A percentile compares a stretch with the other conserved stretches of the same genome.
phyloP scores from a whole-genome alignment of 2,888 invertebrate genomes.

The Acanthosepion esculentum region DNA sequence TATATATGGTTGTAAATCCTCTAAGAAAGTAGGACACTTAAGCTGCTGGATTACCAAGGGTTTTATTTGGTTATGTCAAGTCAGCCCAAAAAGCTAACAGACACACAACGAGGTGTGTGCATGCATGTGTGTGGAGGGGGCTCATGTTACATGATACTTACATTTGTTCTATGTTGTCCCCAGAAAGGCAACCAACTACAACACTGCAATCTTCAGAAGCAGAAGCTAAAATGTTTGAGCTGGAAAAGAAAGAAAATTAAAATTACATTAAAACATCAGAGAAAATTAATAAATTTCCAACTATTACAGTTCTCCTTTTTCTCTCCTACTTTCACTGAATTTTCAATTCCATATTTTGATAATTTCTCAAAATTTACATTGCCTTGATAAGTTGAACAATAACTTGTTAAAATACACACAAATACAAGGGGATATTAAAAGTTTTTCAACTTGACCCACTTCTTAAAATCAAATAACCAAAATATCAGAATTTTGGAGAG shows the following conservation, averaged over 20 bases:
- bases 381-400: too few relatives aligned
- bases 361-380: too few relatives aligned
- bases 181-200: conserved; percentile 61
- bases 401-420: too few relatives aligned
- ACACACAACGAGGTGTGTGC: not conserved
- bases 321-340: too few relatives aligned
- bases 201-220: conserved; percentile 71
- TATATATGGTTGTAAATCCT: not conserved
- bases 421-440: too few relatives aligned
- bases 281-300: too few relatives aligned
- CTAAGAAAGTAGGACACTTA: not conserved
- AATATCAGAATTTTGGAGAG: too few relatives aligned
- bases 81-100: not conserved
- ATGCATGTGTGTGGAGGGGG: not conserved
- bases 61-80: not conserved
- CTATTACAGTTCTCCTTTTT: too few relatives aligned
- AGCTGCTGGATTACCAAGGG: not conserved
- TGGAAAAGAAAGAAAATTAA: conserved; percentile 54
- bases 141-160: not conserved
- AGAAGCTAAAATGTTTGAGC: conserved; percentile 67
- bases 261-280: not conserved
- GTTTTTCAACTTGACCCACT: too few relatives aligned
- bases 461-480: too few relatives aligned
- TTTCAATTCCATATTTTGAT: too few relatives aligned
- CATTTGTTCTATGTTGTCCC: conserved; percentile 48